phyloP scores from a whole-genome alignment of 2,888 invertebrate genomes.

The Tinea pellionella region DNA sequence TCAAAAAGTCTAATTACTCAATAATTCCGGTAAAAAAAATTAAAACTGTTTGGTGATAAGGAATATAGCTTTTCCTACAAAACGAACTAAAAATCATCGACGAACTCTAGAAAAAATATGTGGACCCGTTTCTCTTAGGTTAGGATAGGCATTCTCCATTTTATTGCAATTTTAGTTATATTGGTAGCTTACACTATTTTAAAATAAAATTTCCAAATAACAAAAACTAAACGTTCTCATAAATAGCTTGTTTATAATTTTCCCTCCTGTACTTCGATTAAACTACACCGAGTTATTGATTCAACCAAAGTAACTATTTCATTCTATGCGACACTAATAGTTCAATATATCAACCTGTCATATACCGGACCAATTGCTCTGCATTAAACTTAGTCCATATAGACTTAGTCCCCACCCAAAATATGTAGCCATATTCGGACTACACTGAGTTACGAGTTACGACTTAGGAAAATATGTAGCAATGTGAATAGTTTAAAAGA shows the following conservation, averaged over 20 bases:
- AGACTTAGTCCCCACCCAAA: conserved; percentile 1
- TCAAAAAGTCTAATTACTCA: too few species aligned
- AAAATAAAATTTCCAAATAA: background rate
- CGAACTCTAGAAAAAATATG: too few species aligned
- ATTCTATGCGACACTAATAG: conserved; percentile 23
- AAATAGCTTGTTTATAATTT: background rate
- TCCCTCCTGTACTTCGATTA: background rate
- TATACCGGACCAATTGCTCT: conserved; percentile 55
- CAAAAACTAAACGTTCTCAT: background rate
- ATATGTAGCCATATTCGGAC: conserved; percentile 2
- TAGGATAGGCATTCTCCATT: too few species aligned
- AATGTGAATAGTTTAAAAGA: background rate
- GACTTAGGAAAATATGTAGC: background rate
- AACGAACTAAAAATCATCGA: too few species aligned
- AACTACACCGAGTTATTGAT: background rate
- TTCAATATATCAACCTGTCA: conserved; percentile 59
- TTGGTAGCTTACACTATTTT: too few species aligned
- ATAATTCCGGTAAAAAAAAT: too few species aligned
- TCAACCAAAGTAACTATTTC: background rate
- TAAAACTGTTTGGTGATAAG: too few species aligned
- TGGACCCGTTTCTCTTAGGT: too few species aligned
- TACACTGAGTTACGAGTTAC: background rate
- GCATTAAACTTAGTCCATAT: background rate
- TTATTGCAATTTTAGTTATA: too few species aligned
- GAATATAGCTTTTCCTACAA: too few species aligned